phyloP scores from a whole-genome alignment of 2,888 invertebrate species.

The Pedicia rivosa region DNA sequence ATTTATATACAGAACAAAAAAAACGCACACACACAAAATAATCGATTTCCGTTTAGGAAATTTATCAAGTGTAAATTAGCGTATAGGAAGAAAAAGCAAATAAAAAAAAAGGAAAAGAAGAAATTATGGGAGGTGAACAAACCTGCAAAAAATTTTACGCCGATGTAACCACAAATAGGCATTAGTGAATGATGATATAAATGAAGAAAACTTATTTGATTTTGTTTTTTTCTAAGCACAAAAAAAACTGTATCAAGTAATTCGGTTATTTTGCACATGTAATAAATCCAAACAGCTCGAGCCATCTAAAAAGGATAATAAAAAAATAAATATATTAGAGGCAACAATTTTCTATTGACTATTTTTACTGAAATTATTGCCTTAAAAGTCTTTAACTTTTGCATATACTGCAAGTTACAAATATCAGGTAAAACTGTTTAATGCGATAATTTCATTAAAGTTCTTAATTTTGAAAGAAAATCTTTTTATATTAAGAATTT shows the following conservation, averaged over 20 bases:
- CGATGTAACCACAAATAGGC: conserved; percentile 52
- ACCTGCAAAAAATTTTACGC: conserved; percentile 51
- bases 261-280: conserved; percentile 30
- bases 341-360: background rate
- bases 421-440: no score
- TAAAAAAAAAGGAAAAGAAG: no score
- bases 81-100: no score
- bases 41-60: no score
- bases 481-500: no score
- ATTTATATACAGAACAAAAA: no score
- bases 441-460: no score
- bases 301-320: conserved; percentile 24
- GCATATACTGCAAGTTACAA: no score
- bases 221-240: conserved; percentile 65
- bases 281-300: conserved; percentile 30
- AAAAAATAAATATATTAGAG: background rate
- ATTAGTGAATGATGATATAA: conserved; percentile 69
- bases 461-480: no score
- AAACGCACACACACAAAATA: no score
- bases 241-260: conserved; percentile 49
- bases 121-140: conserved; percentile 11
- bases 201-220: conserved; percentile 69
- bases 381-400: no score
- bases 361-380: background rate
- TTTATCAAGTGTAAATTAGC: no score